phyloP scores from a whole-genome alignment of 2,797 vertebrate species.

The Gymnocypris eckloni region DNA sequence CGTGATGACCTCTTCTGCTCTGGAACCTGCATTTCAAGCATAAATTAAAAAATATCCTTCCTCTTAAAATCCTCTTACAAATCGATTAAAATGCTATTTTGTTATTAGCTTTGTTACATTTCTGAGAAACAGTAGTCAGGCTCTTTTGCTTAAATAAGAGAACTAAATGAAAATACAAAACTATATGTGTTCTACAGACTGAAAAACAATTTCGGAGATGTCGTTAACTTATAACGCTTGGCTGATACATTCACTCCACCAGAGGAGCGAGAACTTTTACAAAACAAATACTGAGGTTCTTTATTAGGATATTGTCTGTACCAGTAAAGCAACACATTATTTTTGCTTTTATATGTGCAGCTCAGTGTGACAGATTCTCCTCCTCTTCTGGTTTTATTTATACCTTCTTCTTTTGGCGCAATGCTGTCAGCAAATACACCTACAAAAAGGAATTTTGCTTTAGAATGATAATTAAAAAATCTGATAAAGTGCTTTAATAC shows the following conservation, averaged over 20 bases:
- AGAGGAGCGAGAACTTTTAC: constrained; percentile 20
- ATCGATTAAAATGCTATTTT: too few relatives aligned
- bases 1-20: too few relatives aligned
- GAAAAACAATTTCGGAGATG: not conserved
- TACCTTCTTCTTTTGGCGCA: not conserved
- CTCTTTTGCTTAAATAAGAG: too few relatives aligned
- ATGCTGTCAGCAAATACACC: constrained; percentile 21
- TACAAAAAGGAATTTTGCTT: not conserved
- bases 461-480: not conserved
- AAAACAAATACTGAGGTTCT: constrained; percentile 50
- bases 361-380: constrained; percentile 55
- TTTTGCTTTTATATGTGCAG: constrained; percentile 41
- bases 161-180: too few relatives aligned
- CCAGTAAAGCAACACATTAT: not conserved
- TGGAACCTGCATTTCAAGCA: too few relatives aligned
- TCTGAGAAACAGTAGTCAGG: too few relatives aligned
- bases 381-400: constrained; percentile 22
- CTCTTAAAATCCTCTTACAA: too few relatives aligned
- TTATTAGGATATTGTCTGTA: constrained; percentile 37
- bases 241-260: not conserved
- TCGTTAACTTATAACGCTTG: constrained; percentile 15
- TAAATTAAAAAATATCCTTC: too few relatives aligned
- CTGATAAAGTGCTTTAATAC: too few relatives aligned
- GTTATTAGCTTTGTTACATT: too few relatives aligned
- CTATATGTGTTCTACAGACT: too few relatives aligned